Base-by-base conservation (phyloP, 2,888 invertebrate species). In the Prenolepis imparis region DNA sequence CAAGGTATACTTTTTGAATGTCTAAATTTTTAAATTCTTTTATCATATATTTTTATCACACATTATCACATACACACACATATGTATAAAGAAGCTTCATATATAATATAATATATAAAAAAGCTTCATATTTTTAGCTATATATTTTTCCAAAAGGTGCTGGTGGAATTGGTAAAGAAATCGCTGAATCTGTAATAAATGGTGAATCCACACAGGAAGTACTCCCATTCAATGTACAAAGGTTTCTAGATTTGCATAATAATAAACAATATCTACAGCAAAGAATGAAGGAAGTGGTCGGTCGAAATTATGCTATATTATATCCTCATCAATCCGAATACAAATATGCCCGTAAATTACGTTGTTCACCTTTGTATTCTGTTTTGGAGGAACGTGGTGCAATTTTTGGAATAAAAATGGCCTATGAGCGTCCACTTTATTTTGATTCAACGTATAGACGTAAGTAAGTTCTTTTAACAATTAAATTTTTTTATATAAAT, bases 341-440 rank as follows among this genome's bases (percentile, higher is more conserved):
- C 90, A 95, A 96, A 90, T 95, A 95, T 89, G 96, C 96, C 12
- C 95, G 96, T 83, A 95, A 96, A 91, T 93, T 97, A 63, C 94
- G 97, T 55, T 97, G 96, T 89, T 97, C 97, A 3, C 96, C 97
- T 3, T 94, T 97, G n/a, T 97, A 97, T 93, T 96, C 96, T 64
- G 96, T 96, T 21, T 94, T 96, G 81, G 96, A 96, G 94, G 96
- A 96, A 78, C 95, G 95, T 82, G 96, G 96, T 0, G 97, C 96
- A 12, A 96, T 96, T 64, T 97, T 97, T 94, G 97, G 97, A 18
- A 96, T 96, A 72, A 96, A 96, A 92, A 97, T 97, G 96, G 97
- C 97, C 18, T 97, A 97, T 91, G 97, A 97, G 92, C 94, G 97
- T 89, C 96, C 97, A n/a, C 94, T 97, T 67, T 97, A 96, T 93